Evolutionary conservation across 2,888 invertebrate genomes (phyloP).

Genomic region (Pelosia muscerda): DNA sequence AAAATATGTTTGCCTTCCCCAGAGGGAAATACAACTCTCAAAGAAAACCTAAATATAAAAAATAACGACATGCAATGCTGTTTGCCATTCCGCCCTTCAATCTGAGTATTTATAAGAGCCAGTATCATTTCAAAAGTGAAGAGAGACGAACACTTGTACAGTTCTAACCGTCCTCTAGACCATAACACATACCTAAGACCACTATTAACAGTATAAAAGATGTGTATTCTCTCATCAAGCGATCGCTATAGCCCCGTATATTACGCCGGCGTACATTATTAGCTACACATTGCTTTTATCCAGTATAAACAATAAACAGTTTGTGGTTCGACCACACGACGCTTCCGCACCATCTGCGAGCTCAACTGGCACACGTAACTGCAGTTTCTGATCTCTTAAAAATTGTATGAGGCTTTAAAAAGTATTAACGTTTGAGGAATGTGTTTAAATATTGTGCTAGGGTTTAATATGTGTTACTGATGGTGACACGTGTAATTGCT

Average conservation of each 20-base stretch:
- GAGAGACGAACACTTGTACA: background rate
- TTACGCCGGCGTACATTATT: constrained; percentile 32
- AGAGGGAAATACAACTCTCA: no score
- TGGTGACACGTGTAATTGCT: no score
- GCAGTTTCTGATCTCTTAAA: background rate
- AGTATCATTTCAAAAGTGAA: background rate
- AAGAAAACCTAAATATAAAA: no score
- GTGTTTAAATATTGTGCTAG: no score
- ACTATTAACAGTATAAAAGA: constrained; percentile 2
- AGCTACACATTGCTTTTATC: constrained; percentile 8
- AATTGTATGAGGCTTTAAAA: background rate
- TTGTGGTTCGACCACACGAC: constrained; percentile 11
- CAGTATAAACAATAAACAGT: constrained; percentile 28
- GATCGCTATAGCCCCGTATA: constrained; percentile 23
- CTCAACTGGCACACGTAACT: background rate
- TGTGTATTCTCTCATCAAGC: background rate
- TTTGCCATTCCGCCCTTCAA: background rate
- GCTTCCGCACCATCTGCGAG: constrained; percentile 21
- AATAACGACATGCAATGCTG: no score
- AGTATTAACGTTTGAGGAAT: no score
- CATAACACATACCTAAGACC: background rate
- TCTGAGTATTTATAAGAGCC: background rate
- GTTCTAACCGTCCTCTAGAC: background rate
- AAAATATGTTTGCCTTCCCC: no score
- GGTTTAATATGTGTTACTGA: no score